Conservation (phyloP, 1,140 invertebrate species). For the Aradophagus sp. region DNA sequence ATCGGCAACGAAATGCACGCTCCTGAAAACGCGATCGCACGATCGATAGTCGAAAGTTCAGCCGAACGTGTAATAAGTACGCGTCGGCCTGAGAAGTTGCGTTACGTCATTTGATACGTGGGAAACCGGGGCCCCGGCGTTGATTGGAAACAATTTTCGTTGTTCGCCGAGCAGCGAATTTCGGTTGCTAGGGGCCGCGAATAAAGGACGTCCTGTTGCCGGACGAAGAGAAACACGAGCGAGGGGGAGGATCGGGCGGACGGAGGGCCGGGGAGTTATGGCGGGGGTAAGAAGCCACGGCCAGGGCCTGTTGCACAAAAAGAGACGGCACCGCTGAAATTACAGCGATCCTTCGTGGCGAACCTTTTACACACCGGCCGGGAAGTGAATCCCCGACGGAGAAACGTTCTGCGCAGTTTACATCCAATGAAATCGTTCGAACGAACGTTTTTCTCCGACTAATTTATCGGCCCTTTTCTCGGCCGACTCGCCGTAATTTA, state of each 20-base stretch:
- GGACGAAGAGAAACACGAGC: conserved; percentile 19
- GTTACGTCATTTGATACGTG: conserved; percentile 38
- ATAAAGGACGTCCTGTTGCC: conserved; percentile 49
- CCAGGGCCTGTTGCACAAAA: conserved; percentile 13
- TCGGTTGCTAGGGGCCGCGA: conserved; percentile 32
- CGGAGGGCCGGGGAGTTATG: too few species aligned
- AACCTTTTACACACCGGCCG: conserved; percentile 17
- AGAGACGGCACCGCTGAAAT: conserved; percentile 24
- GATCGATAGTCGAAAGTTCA: too few species aligned
- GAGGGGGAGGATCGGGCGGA: too few species aligned
- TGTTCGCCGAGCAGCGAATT: conserved; percentile 39
- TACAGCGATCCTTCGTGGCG: conserved; percentile 36
- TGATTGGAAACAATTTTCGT: conserved; percentile 39
- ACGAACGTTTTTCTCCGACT: too few species aligned
- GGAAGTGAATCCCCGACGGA: conserved; percentile 19
- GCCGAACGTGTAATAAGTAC: too few species aligned
- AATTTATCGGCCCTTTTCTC: too few species aligned
- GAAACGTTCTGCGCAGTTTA: conserved; percentile 14
- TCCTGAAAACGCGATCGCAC: too few species aligned
- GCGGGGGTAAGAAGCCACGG: conserved; percentile 7
- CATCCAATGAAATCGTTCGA: conserved; percentile 5
- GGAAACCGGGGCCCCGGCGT: conserved; percentile 22
- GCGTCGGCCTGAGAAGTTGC: conserved; percentile 2
- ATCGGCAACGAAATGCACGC: too few species aligned
- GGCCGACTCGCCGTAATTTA: too few species aligned